Evolutionary conservation across 2,888 invertebrate genomes (phyloP).

Genomic region (Odontocolon sp.): DNA sequence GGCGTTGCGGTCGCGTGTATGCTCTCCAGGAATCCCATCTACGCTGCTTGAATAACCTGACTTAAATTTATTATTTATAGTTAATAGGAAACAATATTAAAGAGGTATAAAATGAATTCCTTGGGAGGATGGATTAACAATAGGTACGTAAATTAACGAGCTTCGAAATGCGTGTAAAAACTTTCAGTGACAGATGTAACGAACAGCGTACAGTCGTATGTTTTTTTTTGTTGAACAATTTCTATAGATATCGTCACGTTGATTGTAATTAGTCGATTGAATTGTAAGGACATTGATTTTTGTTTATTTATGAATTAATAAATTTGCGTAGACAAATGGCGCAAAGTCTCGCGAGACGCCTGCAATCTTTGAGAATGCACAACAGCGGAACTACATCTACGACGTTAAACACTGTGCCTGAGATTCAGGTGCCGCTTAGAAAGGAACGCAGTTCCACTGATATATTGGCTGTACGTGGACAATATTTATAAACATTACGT

Average conservation of each 20-base stretch:
- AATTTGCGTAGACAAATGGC: slow-evolving; percentile 33
- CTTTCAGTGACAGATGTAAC: background rate
- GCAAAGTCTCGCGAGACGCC: slow-evolving; percentile 25
- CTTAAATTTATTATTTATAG: background rate
- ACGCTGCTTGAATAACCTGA: slow-evolving; percentile 33
- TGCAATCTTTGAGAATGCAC: slow-evolving; percentile 26
- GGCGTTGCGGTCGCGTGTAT: background rate
- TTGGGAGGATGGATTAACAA: slow-evolving; percentile 58
- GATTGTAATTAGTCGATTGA: background rate
- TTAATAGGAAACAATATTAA: background rate
- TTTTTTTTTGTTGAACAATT: slow-evolving; percentile 4
- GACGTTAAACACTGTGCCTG: slow-evolving; percentile 52
- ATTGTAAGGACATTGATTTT: too few relatives aligned
- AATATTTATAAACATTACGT: too few relatives aligned
- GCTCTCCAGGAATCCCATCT: background rate
- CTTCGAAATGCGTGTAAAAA: background rate
- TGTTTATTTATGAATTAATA: too few relatives aligned
- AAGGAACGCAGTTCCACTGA: slow-evolving; percentile 91
- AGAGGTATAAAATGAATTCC: slow-evolving; percentile 62
- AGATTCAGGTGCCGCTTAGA: slow-evolving; percentile 85
- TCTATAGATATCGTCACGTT: slow-evolving; percentile 38
- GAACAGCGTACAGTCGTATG: background rate
- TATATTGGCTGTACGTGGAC: slow-evolving; percentile 84
- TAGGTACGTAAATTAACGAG: slow-evolving; percentile 50
- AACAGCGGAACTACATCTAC: slow-evolving; percentile 21